These are phyloP conservation scores for Heliothis subflexa DNA, from an alignment of 1,140 invertebrate species.

Conservation along the genomic window DNA sequence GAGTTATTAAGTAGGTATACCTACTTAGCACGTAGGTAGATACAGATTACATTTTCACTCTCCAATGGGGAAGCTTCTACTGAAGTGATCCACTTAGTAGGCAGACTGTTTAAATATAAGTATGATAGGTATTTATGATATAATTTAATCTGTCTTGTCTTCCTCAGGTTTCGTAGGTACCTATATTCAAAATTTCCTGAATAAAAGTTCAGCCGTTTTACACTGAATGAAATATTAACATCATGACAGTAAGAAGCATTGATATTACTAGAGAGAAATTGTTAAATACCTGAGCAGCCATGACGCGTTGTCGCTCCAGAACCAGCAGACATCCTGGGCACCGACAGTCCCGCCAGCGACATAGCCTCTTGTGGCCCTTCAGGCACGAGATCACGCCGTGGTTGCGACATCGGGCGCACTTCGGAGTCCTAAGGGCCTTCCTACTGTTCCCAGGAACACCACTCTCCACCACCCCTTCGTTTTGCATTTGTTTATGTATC, in stretches of 20 bases:
- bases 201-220: too few relatives aligned
- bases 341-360: constrained; percentile 92
- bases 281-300: constrained; percentile 92
- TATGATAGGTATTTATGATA: too few relatives aligned
- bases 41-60: too few relatives aligned
- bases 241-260: not conserved
- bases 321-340: constrained; percentile 96
- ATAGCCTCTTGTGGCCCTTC: constrained; percentile 94
- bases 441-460: constrained; percentile 53
- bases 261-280: not conserved
- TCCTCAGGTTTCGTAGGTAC: too few relatives aligned
- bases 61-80: too few relatives aligned
- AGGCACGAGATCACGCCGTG: constrained; percentile 95
- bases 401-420: constrained; percentile 95
- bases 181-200: too few relatives aligned
- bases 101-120: too few relatives aligned
- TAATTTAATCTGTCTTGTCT: too few relatives aligned
- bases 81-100: too few relatives aligned
- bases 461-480: constrained; percentile 57
- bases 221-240: too few relatives aligned
- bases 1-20: too few relatives aligned
- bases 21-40: too few relatives aligned
- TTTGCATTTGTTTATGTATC: constrained; percentile 60
- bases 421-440: constrained; percentile 90
- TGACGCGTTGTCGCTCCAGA: constrained; percentile 94